Percentiles rank a stretch among this genome's conserved stretches.
Evolutionary conservation across 2,113 vertebrate species (phyloP).

Genomic region (Heterotilapia buettikoferi): DNA sequence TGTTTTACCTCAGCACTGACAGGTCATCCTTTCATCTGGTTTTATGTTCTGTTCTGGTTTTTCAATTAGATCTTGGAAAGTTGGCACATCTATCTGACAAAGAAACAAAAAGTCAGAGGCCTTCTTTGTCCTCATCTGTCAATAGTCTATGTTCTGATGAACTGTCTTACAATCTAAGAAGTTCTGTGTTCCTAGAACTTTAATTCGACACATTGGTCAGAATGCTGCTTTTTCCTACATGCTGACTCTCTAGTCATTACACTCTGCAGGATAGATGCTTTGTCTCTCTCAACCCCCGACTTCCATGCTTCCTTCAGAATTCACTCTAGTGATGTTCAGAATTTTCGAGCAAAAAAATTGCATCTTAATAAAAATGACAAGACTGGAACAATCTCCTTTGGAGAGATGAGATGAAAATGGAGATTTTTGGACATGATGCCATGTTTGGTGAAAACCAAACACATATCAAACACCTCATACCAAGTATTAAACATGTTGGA

Average conservation of each 20-base stretch:
- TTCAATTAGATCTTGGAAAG: neutral
- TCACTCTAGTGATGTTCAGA: neutral
- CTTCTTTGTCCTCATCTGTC: neutral
- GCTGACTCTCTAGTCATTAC: neutral
- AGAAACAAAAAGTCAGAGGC: neutral
- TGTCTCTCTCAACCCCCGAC: neutral
- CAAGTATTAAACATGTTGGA: neutral
- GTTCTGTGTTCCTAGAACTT: neutral
- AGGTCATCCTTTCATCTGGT: neutral
- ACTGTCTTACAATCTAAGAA: neutral
- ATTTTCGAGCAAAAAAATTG: neutral
- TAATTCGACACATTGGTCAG: neutral
- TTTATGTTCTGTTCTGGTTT: neutral
- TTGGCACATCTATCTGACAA: neutral
- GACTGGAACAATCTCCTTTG: neutral
- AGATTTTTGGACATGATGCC: neutral
- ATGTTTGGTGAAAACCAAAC: neutral
- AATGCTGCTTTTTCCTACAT: neutral
- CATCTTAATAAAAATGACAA: neutral
- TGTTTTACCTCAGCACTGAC: neutral
- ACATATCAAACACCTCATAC: neutral
- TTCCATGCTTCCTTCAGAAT: neutral
- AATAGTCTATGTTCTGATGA: neutral
- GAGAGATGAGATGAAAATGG: neutral
- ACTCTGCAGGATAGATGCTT: neutral